These are phyloP conservation scores for Tachystola acroxantha DNA, from an alignment of 2,888 invertebrate genomes.

Conservation along the genomic window DNA sequence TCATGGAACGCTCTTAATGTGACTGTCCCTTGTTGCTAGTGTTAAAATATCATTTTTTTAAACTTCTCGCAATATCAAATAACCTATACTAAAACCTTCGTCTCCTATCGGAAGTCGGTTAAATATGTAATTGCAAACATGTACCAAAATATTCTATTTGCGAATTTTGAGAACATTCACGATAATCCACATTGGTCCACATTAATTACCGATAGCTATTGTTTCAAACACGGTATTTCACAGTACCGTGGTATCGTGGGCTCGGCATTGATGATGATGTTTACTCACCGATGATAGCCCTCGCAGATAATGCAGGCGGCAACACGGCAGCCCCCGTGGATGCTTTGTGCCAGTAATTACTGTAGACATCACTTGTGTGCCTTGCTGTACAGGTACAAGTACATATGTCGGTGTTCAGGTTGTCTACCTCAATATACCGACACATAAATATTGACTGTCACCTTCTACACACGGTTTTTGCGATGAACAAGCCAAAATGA, in stretches of 20 bases:
- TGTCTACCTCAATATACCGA: conserved; percentile 28
- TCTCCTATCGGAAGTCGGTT: no score
- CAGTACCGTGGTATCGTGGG: neutral
- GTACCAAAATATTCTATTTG: no score
- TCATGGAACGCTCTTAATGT: no score
- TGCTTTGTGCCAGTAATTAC: conserved; percentile 29
- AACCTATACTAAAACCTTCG: no score
- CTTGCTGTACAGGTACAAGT: conserved; percentile 12
- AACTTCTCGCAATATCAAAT: no score
- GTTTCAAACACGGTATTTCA: neutral
- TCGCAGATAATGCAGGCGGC: neutral
- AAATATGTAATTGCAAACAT: no score
- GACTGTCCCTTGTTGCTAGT: no score
- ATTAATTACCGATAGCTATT: conserved; percentile 2
- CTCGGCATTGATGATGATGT: conserved; percentile 6
- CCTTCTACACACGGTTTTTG: conserved; percentile 18
- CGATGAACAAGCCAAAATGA: neutral
- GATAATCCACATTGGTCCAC: no score
- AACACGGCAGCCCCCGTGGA: conserved; percentile 1
- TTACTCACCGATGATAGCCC: neutral
- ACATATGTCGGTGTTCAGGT: conserved; percentile 15
- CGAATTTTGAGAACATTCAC: no score
- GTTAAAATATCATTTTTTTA: no score
- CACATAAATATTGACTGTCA: conserved; percentile 44
- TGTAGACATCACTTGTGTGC: conserved; percentile 17